Percentiles rank a stretch among this genome's conserved stretches.
Evolutionary conservation across 2,888 invertebrate species (phyloP).

Genomic region (Cheilosia vulpina): DNA sequence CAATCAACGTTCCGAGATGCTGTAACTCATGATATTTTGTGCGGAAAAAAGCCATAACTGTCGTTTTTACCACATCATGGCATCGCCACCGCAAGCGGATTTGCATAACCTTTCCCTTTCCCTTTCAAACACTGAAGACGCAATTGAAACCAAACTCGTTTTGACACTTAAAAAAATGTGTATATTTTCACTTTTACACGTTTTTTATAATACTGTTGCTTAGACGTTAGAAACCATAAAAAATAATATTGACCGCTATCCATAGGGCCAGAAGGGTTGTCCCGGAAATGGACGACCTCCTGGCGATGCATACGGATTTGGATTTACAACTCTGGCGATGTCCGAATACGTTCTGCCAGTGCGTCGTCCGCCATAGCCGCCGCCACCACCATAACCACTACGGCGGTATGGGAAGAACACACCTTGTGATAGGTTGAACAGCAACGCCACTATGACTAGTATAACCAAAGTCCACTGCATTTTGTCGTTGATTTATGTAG

Average conservation of each 20-base stretch:
- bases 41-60: slow-evolving; percentile 27
- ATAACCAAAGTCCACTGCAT: slow-evolving; percentile 50
- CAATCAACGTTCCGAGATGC: slow-evolving; percentile 9
- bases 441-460: slow-evolving; percentile 50
- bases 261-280: slow-evolving; percentile 85
- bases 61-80: slow-evolving; percentile 16
- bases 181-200: slow-evolving; percentile 43
- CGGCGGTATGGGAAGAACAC: slow-evolving; percentile 44
- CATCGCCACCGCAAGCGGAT: slow-evolving; percentile 2
- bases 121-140: slow-evolving; percentile 31
- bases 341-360: slow-evolving; percentile 87
- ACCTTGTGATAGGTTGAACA: slow-evolving; percentile 42
- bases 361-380: slow-evolving; percentile 55
- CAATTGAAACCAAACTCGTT: slow-evolving; percentile 26
- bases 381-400: slow-evolving; percentile 43
- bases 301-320: slow-evolving; percentile 86
- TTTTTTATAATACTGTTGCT: slow-evolving; percentile 44
- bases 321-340: slow-evolving; percentile 88
- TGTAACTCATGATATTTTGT: slow-evolving; percentile 51
- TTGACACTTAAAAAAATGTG: slow-evolving; percentile 27
- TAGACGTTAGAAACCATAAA: slow-evolving; percentile 15
- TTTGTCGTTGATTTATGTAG: neutral
- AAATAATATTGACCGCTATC: slow-evolving; percentile 34
- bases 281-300: slow-evolving; percentile 85
- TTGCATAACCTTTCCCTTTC: slow-evolving; percentile 47